Base-by-base conservation (phyloP, 2,113 vertebrate species). In the Sinocyclocheilus anshuiensis region DNA sequence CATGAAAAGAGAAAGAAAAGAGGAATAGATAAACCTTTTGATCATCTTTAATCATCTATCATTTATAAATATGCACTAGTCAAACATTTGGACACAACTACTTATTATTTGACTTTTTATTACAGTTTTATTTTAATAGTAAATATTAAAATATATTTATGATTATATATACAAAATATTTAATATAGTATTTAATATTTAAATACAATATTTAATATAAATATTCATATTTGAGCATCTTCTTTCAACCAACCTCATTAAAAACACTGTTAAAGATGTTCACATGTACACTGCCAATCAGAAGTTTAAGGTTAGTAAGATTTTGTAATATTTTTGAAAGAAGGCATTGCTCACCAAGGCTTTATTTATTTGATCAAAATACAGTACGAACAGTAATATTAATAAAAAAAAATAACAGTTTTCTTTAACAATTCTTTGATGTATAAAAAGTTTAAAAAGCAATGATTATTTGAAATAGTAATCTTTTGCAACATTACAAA, bases 1-100 rank as follows among this genome's bases (percentile, higher is more conserved):
- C 48, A 53, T 48, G n/a, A 36, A 82, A 55, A 65, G 29, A 75
- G 67, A 74, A 36, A 84, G 77, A 65, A n/a, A 69, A 59, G 65
- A 26, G 13, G 24, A 59, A 84, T 0, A 26, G 87, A 84, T 20
- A 78, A 77, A 72, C 13, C 55, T 26, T 48, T 13, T 55, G 26
- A 77, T 48, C 22, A 12, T 24, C 1, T 8, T 45, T 15, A 75
- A 75, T 48, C 22, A 24, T 75, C 10, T n/a, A 75, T 48, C 20
- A 75, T 76, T 76, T 48, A 24, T 48, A 8, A n/a, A 76, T 26
- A 20, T 20, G 4, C 29, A 69, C 16, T 33, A 36, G 36, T 45
- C 42, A 2, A 2, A 45, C 42, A 42, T 42, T 45, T 45, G 9
- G 42, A 45, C 42, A 42, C 42, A 42, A 42, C 42, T 42, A 42